These are phyloP conservation scores for Chelmon rostratus DNA, from an alignment of 2,797 vertebrate genomes.

Conservation along the genomic window DNA sequence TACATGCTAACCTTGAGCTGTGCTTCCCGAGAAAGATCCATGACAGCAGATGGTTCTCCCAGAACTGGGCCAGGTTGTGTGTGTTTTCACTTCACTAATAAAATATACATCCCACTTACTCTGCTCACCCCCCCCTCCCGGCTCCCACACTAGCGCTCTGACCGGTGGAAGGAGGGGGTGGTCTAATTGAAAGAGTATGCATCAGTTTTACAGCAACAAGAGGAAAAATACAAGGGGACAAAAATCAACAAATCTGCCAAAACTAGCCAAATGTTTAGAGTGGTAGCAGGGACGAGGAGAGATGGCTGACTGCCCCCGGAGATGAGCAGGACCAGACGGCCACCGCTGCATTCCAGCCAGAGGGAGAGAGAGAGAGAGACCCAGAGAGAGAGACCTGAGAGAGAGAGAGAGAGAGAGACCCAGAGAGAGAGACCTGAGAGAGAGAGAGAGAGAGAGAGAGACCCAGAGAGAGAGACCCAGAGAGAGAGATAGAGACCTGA, in stretches of 20 bases:
- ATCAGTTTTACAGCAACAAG: slow-evolving; percentile 86
- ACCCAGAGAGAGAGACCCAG: slow-evolving; percentile 33
- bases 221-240: slow-evolving; percentile 83
- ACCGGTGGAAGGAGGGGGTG: slow-evolving; percentile 40
- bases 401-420: slow-evolving; percentile 11
- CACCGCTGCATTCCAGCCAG: slow-evolving; percentile 73
- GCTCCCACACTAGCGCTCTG: slow-evolving; percentile 74
- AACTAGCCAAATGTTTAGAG: slow-evolving; percentile 87
- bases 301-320: slow-evolving; percentile 79
- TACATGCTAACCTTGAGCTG: slow-evolving; percentile 70
- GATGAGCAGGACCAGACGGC: slow-evolving; percentile 83
- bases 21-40: slow-evolving; percentile 65
- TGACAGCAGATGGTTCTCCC: slow-evolving; percentile 80
- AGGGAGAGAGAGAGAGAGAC: slow-evolving; percentile 16
- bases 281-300: slow-evolving; percentile 79
- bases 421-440: slow-evolving; percentile 4
- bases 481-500: no score
- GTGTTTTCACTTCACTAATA: slow-evolving; percentile 85
- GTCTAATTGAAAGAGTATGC: slow-evolving; percentile 85
- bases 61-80: slow-evolving; percentile 78
- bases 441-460: neutral
- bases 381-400: slow-evolving; percentile 17
- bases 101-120: slow-evolving; percentile 87
- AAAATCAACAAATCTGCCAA: slow-evolving; percentile 86
- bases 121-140: slow-evolving; percentile 71